These are phyloP conservation scores for Drosophila siamana DNA, from an alignment of 2,888 invertebrate genomes.

Conservation along the genomic window DNA sequence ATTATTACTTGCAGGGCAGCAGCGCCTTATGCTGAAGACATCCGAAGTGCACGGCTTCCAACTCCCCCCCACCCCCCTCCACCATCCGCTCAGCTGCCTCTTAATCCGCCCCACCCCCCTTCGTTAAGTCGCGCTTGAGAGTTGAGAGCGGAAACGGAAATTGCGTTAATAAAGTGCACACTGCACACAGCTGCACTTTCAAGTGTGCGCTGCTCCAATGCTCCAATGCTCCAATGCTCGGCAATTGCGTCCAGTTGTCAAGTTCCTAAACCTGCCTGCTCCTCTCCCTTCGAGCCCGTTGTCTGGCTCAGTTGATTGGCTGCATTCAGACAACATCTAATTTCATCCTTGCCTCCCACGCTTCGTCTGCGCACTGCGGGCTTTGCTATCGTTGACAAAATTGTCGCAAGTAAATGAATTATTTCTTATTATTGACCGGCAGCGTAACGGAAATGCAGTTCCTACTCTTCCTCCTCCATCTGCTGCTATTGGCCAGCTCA, in stretches of 20 bases:
- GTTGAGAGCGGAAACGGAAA: conserved; percentile 53
- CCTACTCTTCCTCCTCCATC: neutral
- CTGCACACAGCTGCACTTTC: conserved; percentile 37
- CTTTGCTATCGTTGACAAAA: conserved; percentile 25
- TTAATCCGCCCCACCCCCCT: no score
- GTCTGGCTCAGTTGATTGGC: conserved; percentile 35
- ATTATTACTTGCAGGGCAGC: conserved; percentile 37
- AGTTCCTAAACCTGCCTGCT: neutral
- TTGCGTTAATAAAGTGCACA: conserved; percentile 58
- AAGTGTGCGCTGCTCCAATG: no score
- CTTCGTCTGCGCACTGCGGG: no score
- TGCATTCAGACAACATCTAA: conserved; percentile 16
- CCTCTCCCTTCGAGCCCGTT: neutral
- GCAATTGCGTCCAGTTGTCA: conserved; percentile 27
- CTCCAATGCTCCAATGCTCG: no score
- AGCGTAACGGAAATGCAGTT: conserved; percentile 33
- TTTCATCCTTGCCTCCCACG: no score
- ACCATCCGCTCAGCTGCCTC: no score
- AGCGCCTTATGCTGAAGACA: conserved; percentile 16
- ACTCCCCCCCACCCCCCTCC: neutral
- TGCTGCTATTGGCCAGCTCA: conserved; percentile 2
- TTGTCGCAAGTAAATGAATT: conserved; percentile 46
- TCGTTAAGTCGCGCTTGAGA: conserved; percentile 4
- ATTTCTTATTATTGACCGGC: conserved; percentile 51
- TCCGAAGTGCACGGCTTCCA: neutral